A percentile compares a stretch with the other conserved stretches of the same genome.
phyloP scores from a whole-genome alignment of 2,113 vertebrate genomes.

The Hylia prasina region DNA sequence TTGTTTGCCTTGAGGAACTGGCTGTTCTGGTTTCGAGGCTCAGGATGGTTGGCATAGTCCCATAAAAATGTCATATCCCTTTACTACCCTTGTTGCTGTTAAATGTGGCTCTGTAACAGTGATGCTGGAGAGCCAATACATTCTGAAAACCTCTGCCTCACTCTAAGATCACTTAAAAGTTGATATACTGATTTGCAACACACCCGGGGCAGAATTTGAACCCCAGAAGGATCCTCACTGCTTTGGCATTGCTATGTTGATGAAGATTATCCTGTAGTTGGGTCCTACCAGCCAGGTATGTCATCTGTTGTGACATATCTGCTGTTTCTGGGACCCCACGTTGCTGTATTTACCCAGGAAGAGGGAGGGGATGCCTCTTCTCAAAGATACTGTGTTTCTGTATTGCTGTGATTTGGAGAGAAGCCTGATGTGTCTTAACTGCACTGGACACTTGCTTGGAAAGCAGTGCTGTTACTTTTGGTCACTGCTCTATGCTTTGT shows the following conservation, averaged over 20 bases:
- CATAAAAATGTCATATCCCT: background rate
- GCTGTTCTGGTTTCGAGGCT: background rate
- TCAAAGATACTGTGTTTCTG: accelerated
- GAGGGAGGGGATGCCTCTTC: background rate
- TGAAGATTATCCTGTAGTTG: background rate
- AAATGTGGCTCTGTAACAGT: background rate
- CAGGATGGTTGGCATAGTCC: background rate
- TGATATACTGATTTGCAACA: background rate
- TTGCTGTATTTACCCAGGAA: background rate
- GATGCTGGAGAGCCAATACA: background rate
- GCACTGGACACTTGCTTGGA: background rate
- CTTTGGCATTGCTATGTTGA: background rate
- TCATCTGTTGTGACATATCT: background rate
- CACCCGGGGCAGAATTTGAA: background rate
- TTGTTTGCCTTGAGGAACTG: constrained; percentile 2
- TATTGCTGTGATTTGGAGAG: background rate
- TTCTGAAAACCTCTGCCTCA: background rate
- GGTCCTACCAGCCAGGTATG: background rate
- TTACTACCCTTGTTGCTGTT: background rate
- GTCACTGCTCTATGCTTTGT: background rate
- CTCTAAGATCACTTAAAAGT: background rate
- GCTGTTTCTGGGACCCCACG: background rate
- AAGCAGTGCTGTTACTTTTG: background rate
- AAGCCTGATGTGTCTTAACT: background rate
- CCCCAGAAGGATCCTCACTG: background rate